Evolutionary conservation across 2,888 invertebrate species (phyloP), one percentile per base, ranked within the genome.

Genomic region (Hydropsyche betteni): DNA sequence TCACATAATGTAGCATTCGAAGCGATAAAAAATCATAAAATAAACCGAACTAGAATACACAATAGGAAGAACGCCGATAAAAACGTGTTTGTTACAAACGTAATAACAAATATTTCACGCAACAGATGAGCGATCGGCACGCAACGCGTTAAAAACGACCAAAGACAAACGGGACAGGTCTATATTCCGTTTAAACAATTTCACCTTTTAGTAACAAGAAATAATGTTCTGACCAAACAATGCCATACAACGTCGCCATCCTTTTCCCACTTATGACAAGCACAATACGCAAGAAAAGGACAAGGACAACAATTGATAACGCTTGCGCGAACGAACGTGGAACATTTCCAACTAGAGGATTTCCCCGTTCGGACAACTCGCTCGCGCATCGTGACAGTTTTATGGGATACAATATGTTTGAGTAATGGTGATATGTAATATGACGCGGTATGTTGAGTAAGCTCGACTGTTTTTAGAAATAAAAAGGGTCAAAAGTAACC

Each of bases 341-440:
- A 7, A 8, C 14, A 24, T n/a, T n/a, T 58, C 24, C 36, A 33
- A n/a, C n/a, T 14, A 33, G 10, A 44, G 33, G 33, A 5, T 5
- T 10, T 6, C n/a, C n/a, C n/a, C 36, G 68, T 68, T 12, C 36
- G 44, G 38, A n/a, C 36, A 10, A 33, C n/a, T 34, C 34, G 68
- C 5, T 68, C 44, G 44, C 14, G n/a, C 51, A 44, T 69, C 44
- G 69, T 24, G 51, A 44, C 50, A 58, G 58, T 58, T 69, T 69
- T 69, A 69, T 69, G 69, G 69, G 69, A 69, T 14, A 69, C 69
- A 69, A 69, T 69, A 69, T 69, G 69, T 69, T 69, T 69, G 69
- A 69, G 69, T 69, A 69, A 69, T 69, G 69, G 69, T 51, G 69
- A 69, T 69, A 69, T 69, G 69, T 69, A 69, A 69, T 69, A 69